Percentiles rank a stretch among this genome's conserved stretches.
Conservation (phyloP, 2,888 invertebrate species). For the Lithophane socia region DNA sequence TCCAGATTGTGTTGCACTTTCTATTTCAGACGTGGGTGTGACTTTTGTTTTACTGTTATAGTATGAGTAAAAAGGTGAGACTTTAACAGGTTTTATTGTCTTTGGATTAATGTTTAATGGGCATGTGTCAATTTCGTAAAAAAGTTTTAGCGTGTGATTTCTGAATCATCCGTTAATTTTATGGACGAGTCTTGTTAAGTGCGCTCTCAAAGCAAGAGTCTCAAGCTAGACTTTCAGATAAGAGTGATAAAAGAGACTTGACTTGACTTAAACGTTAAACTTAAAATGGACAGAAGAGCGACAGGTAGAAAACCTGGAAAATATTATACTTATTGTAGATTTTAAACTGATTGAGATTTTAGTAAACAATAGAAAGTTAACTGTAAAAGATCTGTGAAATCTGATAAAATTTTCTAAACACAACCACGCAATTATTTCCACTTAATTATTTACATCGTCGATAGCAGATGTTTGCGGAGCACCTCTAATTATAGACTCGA, state of each 20-base stretch:
- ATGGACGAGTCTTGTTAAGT: conserved; percentile 1
- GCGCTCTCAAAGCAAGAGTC: background rate
- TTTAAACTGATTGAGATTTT: background rate
- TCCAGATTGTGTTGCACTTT: conserved; percentile 62
- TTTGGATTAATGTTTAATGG: conserved; percentile 39
- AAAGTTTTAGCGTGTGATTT: conserved; percentile 25
- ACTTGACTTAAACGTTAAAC: background rate
- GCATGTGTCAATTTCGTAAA: conserved; percentile 35
- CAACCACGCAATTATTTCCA: conserved; percentile 12
- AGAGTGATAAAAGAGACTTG: background rate
- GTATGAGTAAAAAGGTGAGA: conserved; percentile 50
- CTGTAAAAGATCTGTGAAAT: background rate
- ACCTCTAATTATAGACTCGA: conserved; percentile 64
- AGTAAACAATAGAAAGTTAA: conserved; percentile 6
- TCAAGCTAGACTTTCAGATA: too few relatives aligned
- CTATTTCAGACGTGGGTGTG: conserved; percentile 63
- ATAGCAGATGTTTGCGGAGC: conserved; percentile 59
- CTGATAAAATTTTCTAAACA: conserved; percentile 25
- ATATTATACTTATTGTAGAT: background rate
- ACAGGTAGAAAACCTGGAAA: background rate
- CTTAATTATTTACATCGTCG: conserved; percentile 50
- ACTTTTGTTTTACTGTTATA: conserved; percentile 50
- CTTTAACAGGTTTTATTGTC: conserved; percentile 45
- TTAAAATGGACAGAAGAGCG: background rate
- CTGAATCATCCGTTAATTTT: conserved; percentile 31